phyloP scores from a whole-genome alignment of 2,888 invertebrate species.

The Ophion slaviceki region DNA sequence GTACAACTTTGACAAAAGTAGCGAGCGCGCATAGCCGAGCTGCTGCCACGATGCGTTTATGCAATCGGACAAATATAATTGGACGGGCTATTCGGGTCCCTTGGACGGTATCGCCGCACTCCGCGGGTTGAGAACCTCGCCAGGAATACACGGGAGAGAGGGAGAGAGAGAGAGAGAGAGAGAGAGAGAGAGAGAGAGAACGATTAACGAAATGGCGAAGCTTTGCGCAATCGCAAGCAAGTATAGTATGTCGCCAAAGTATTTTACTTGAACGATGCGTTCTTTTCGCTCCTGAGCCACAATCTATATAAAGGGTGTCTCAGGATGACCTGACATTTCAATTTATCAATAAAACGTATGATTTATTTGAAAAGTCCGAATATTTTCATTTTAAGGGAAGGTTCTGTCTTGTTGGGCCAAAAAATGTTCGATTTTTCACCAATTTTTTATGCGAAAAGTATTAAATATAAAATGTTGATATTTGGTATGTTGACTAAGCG shows the following conservation, averaged over 20 bases:
- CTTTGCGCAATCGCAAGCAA: conserved; percentile 52
- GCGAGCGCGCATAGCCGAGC: neutral
- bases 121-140: conserved; percentile 57
- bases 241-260: conserved; percentile 47
- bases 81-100: conserved; percentile 57
- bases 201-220: conserved; percentile 39
- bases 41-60: conserved; percentile 37
- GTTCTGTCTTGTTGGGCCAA: no score
- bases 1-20: conserved; percentile 7
- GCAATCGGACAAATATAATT: conserved; percentile 60
- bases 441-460: no score
- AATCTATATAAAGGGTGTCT: neutral
- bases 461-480: no score
- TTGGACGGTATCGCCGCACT: conserved; percentile 25
- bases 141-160: conserved; percentile 46
- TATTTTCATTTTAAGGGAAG: no score
- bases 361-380: no score
- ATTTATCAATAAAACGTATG: no score
- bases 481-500: no score
- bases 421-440: no score
- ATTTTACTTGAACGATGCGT: conserved; percentile 64
- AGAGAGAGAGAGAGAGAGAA: conserved; percentile 2
- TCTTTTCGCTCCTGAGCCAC: neutral
- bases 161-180: conserved; percentile 12
- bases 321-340: no score